phyloP scores from a whole-genome alignment of 2,797 vertebrate species.

The Cuculus canorus region DNA sequence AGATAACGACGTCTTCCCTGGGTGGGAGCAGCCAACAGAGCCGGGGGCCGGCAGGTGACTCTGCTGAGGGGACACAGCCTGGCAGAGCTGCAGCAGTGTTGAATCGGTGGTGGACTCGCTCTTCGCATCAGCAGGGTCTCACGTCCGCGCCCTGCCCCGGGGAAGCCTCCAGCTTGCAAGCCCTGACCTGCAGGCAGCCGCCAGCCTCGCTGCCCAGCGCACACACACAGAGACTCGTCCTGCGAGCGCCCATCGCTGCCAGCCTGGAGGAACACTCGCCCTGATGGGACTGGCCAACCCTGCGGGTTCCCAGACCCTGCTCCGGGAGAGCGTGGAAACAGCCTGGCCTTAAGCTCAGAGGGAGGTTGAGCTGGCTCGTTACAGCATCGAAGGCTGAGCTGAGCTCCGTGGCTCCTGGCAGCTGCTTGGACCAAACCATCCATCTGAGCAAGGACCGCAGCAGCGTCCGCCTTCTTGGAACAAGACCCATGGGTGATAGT shows the following conservation, averaged over 20 bases:
- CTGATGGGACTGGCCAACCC: neutral
- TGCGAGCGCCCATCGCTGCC: neutral
- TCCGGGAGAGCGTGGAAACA: neutral
- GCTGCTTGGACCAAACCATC: too few relatives aligned
- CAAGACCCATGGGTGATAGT: neutral
- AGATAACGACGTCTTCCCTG: too few relatives aligned
- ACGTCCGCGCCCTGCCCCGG: rapidly evolving
- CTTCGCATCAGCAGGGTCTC: neutral
- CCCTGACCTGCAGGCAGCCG: neutral
- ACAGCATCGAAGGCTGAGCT: neutral
- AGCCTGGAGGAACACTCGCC: neutral
- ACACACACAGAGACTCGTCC: neutral
- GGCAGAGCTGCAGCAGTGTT: neutral
- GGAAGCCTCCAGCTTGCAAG: neutral
- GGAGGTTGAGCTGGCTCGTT: neutral
- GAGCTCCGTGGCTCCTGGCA: neutral
- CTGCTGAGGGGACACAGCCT: neutral
- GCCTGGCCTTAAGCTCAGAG: neutral
- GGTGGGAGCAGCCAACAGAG: neutral
- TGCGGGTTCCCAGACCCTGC: neutral
- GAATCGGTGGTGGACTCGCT: neutral
- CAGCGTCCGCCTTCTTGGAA: rapidly evolving
- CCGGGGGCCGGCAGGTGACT: neutral
- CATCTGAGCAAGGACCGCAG: neutral
- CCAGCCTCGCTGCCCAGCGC: neutral